Evolutionary conservation across 2,888 invertebrate genomes (phyloP), one percentile per base, ranked within the genome.

Genomic region (Candidula unifasciata): DNA sequence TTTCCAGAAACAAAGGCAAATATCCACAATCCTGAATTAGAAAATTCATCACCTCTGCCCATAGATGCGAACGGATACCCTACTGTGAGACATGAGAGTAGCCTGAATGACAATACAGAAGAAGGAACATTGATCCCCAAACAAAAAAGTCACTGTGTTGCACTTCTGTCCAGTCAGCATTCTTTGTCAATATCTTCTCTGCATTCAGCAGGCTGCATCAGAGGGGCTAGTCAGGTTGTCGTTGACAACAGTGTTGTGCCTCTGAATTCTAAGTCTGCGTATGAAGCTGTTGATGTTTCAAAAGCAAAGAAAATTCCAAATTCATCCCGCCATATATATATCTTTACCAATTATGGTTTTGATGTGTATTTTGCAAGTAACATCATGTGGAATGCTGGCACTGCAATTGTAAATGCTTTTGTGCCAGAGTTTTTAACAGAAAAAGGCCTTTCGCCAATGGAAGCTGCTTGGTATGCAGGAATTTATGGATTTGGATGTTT

Each of bases 371-470:
- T 89, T 84, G n/a, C 90, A 27, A 91, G 90, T 77, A 92, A 91
- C 82, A 87, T 91, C n/a, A 86, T 88, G 60, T 92, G 91, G 91
- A 92, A 92, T 86, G 87, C 89, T n/a, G 88, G 89, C 3, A 86
- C 82, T 8, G 88, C 87, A 18, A 88, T 91, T n/a, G 30, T 89
- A 1, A 66, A 90, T 57, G 84, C 91, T 2, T 89, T 91, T 86
- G 88, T 87, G 33, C 90, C 90, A n/a, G 90, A 90, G 60, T 90
- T 89, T 82, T 86, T 89, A 66, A 87, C 82, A 60, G 82, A 87
- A 21, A 84, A 87, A 21, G 91, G 90, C 6, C 69, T 90, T 24
- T 85, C 78, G 64, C 86, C 88, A 44, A 86, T 87, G 73, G 85
- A 89, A 79, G 89, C 91, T 10, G 89, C 90, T 16, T 87, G 86